Percentiles rank a stretch among this genome's conserved stretches.
These are phyloP conservation scores for Lycophotia porphyrea DNA, from an alignment of 2,888 invertebrate genomes.

Conservation along the genomic window DNA sequence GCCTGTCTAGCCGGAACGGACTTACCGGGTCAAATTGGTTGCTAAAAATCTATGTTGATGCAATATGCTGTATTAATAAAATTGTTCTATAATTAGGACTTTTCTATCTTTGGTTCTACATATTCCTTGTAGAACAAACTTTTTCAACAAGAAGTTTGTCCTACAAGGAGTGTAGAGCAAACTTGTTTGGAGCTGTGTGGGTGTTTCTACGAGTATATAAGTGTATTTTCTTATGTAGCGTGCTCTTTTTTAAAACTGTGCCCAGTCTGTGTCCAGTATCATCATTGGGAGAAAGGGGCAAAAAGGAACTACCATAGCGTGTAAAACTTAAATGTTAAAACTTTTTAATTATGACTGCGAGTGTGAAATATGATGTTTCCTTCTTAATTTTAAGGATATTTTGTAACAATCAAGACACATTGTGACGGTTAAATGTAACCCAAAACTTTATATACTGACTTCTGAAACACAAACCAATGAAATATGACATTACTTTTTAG, in stretches of 20 bases:
- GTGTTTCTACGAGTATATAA: neutral
- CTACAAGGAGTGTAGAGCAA: too few species aligned
- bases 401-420: neutral
- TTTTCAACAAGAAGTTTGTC: too few species aligned
- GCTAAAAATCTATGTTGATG: neutral
- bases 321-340: neutral
- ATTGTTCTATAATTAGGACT: neutral
- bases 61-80: neutral
- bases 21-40: neutral
- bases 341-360: neutral
- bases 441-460: neutral
- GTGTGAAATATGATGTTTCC: neutral
- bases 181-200: neutral
- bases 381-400: neutral
- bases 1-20: neutral
- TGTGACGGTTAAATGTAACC: neutral
- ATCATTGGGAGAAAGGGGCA: neutral
- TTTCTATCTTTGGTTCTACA: neutral
- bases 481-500: conserved; percentile 45
- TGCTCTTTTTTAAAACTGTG: too few species aligned
- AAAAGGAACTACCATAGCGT: neutral
- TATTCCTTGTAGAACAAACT: neutral
- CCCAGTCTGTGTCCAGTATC: too few species aligned
- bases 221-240: too few species aligned
- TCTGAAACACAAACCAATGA: conserved; percentile 21